These are phyloP conservation scores for Trichacis sp. DNA, from an alignment of 2,888 invertebrate genomes.

Conservation along the genomic window DNA sequence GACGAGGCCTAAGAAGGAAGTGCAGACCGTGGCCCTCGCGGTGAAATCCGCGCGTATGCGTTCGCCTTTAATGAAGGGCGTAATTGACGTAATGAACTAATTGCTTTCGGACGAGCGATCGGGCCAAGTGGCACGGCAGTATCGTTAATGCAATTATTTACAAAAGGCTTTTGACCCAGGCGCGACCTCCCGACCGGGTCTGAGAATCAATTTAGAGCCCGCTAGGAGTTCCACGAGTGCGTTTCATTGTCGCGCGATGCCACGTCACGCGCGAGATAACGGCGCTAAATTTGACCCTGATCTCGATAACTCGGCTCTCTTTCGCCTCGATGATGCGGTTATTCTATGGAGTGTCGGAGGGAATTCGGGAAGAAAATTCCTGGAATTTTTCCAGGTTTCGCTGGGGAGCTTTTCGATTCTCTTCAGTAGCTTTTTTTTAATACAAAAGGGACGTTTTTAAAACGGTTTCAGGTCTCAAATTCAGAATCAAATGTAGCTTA, in stretches of 20 bases:
- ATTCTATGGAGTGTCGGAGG: neutral
- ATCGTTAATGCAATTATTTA: constrained; percentile 59
- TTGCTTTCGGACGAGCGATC: constrained; percentile 54
- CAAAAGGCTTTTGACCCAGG: constrained; percentile 62
- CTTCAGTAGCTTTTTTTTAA: no score
- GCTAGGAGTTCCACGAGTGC: neutral
- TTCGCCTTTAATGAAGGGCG: constrained; percentile 45
- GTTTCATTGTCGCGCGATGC: neutral
- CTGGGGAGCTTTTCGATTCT: no score
- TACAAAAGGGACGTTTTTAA: no score
- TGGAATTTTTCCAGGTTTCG: no score
- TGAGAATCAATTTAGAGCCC: constrained; percentile 33
- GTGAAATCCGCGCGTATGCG: constrained; percentile 31
- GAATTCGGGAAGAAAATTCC: no score
- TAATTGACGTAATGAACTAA: constrained; percentile 64
- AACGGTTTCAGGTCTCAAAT: no score
- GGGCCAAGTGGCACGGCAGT: constrained; percentile 39
- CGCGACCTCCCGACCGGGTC: constrained; percentile 49
- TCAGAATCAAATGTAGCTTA: no score
- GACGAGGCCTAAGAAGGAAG: constrained; percentile 36
- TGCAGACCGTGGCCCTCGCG: constrained; percentile 29
- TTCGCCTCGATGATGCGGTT: neutral
- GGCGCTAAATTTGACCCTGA: neutral
- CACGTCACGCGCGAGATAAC: neutral
- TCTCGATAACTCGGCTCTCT: neutral